Percentiles rank a stretch among this genome's conserved stretches.
These are phyloP conservation scores for Drosophila tripunctata DNA, from an alignment of 2,888 invertebrate species.

Conservation along the genomic window DNA sequence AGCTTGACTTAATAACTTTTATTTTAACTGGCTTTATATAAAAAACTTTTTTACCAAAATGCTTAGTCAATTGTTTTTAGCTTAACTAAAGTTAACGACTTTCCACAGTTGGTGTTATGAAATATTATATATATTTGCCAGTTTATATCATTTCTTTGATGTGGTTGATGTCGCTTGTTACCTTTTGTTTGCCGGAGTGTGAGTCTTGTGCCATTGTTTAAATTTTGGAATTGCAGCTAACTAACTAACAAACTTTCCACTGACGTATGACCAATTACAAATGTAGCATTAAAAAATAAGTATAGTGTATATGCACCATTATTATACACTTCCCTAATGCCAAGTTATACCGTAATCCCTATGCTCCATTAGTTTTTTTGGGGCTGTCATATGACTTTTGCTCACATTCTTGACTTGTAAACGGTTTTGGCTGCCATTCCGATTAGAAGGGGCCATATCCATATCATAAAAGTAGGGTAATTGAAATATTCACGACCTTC, in stretches of 20 bases:
- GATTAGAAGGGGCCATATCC: constrained; percentile 57
- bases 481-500: constrained; percentile 63
- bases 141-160: constrained; percentile 50
- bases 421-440: constrained; percentile 31
- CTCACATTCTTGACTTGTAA: constrained; percentile 19
- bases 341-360: not conserved
- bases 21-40: not conserved
- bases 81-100: constrained; percentile 46
- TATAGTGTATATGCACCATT: constrained; percentile 22
- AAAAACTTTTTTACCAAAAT: constrained; percentile 21
- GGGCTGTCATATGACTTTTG: not conserved
- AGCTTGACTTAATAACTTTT: not conserved
- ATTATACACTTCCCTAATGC: constrained; percentile 9
- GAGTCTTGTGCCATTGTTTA: constrained; percentile 50
- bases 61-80: constrained; percentile 38
- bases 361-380: not conserved
- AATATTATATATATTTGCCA: constrained; percentile 36
- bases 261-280: constrained; percentile 51
- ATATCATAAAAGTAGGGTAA: constrained; percentile 57
- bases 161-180: constrained; percentile 33
- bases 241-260: constrained; percentile 49
- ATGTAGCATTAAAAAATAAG: constrained; percentile 6
- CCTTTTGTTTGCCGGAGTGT: constrained; percentile 14
- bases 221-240: constrained; percentile 42
- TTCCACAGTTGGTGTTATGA: constrained; percentile 43